Base-by-base conservation (phyloP, 2,113 vertebrate genomes). In the Polypterus bichir region DNA sequence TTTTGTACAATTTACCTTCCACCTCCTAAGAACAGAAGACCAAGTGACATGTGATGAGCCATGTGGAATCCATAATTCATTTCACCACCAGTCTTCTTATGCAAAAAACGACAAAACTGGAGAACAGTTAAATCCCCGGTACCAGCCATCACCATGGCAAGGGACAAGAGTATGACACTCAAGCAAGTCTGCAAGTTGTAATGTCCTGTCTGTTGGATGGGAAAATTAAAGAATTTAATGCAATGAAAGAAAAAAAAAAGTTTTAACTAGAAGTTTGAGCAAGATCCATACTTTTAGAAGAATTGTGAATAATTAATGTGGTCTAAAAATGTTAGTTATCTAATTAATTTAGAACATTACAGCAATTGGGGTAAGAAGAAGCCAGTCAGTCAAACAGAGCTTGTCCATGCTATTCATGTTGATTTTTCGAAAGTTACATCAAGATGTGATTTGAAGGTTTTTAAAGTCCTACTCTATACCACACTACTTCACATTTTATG, bases 31-130 rank as follows among this genome's bases (percentile, higher is more conserved):
- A 97, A 98, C 1, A 99, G 90, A 54, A 98, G 85, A 1, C 96
- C 96, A 67, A 99, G 74, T 4, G 93, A 90, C 95, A 98, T 99
- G 77, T 99, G 96, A 69, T 98, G 92, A 62, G 95, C 92, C 85
- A 98, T 88, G 77, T 99, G 94, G 71, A 98, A 97, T 49, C 96
- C 96, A 0, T 99, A 99, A 79, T 99, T 99, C 94, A 97, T 97
- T 71, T 98, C 96, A 1, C 90, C 92, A 0, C 92, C 90, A 0
- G 92, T 97, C 65, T 94, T 88, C 77, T 96, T 94, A 80, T 99
- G 96, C 76, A 98, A 82, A 70, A 92, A 97, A 45, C 95, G 90
- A 69, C 94, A 99, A 3, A 99, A 88, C 83, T 97, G 96, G 64
- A 98, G 78, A 4, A 96, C 93, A 9, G 92, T 89, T 45, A 99